Evolutionary conservation across 2,888 invertebrate species (phyloP), one percentile per base, ranked within the genome.

Genomic region (Ypsolopha scabrella): DNA sequence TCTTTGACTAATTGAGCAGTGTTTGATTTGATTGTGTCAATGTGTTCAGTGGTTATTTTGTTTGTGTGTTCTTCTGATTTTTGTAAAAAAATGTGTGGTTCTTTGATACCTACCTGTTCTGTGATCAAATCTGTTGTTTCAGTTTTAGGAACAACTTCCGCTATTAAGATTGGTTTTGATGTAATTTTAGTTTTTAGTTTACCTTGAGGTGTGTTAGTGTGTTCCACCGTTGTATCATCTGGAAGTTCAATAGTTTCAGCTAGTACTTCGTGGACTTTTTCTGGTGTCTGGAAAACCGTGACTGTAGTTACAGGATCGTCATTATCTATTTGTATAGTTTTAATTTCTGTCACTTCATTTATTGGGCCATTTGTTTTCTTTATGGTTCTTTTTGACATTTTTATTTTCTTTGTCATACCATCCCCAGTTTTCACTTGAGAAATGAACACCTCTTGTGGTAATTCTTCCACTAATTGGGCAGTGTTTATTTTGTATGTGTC

Each of bases 401-500:
- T 47, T 4, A 54, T 41, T 41, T 57, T 60, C 55, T 45, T 51
- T 37, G 14, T 49, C 11, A 61, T 60, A 43, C 67, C 77, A 48
- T 58, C 64, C 39, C 66, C 66, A 7, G 68, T 71, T 38, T 62
- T 57, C 38, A 70, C 64, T 51, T 71, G 69, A 0, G 65, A 64
- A 1, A 76, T 65, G 56, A 77, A 70, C 1, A 83, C 72, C 55
- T 76, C 64, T 60, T 80, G 75, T 34, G 85, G 80, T 24, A 72
- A 59, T 54, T 52, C 46, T 34, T 52, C 50, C 1, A 54, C 33
- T 14, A 48, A 9, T 33, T 38, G 38, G 7, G 51, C 36, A 1
- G 8, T 57, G 64, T 77, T 68, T 62, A 51, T 43, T 48, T 65
- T 6, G 14, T 34, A 10, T 10, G 37, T 35, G 7, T 48, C 39